Evolutionary conservation across 2,888 invertebrate genomes (phyloP), one percentile per base, ranked within the genome.

Genomic region (Hypsopygia costalis): DNA sequence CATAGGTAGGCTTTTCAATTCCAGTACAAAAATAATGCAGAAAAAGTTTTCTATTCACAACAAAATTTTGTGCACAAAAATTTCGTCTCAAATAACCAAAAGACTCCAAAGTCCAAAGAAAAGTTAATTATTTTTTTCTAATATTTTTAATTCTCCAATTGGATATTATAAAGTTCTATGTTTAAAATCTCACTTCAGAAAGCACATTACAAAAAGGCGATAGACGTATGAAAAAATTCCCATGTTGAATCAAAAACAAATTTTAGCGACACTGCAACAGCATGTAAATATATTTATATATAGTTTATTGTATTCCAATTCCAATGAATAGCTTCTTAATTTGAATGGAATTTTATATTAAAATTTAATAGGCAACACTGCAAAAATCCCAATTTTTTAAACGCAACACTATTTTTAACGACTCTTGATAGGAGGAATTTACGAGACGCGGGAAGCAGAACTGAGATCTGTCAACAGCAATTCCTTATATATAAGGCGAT

Each of bases 171-270:
- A 25, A 25, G 25, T 25, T 25, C 6, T 25, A 6, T 8, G 6
- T 25, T 25, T 3, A 7, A 25, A 25, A 46, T 46, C 35, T 67
- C 64, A 69, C 65, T 69, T 64, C 1, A 65, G 47, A 41, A 62
- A 58, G 38, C 65, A 57, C 83, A 80, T 87, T 3, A 87, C 85
- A 63, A 87, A 87, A 36, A 87, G 69, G 58, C 87, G 68, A 51
- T 85, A 88, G 0, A 87, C 81, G 51, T 86, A 87, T 16, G 85
- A 81, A 66, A 74, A 81, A 62, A 85, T 69, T 64, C 72, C 86
- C 85, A 87, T 87, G 63, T 70, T 87, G 74, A 54, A 60, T 39
- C 40, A 41, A 36, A 40, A 44, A 8, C 22, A 8, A 21, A 16
- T 21, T 11, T 8, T 22, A 37, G 10, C 10, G 28, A 12, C 6